Base-by-base conservation (phyloP, 1,140 invertebrate species). In the Penaeus chinensis region DNA sequence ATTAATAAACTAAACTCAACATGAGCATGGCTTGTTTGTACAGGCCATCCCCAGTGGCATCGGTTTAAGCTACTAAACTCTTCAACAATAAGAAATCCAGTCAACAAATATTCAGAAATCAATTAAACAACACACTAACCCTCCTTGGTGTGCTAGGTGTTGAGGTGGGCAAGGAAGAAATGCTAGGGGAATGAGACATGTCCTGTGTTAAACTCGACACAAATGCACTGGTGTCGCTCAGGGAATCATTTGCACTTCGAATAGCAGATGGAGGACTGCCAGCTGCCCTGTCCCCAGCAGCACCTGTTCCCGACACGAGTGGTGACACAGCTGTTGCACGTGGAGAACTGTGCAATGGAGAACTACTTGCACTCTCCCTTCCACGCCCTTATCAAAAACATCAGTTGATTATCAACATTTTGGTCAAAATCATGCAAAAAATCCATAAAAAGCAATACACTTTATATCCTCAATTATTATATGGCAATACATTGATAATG, bases 191-290 rank as follows among this genome's bases (percentile, higher is more conserved):
- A 16, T 94, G 94, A 54, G 94, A 94, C 77, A 94, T 91, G 92
- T 95, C 94, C 89, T 93, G 91, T 22, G 94, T 94, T 81, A 95
- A 91, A 90, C 94, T 94, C 91, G 94, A 94, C 10, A 95, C 93
- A 89, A 95, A 92, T 84, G 94, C 95, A 92, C 94, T 95, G 54
- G 95, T 95, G 90, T 95, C 95, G 89, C 94, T 95, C 90, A 94
- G 94, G 22, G 94, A 89, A 32, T 86, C 89, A 81, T 89, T 89
- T 60, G 80, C 89, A 85, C 87, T 88, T 54, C 87, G 77, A 74
- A 87, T 66, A 20, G 85, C 87, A 24, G 87, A 88, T 42, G 87
- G 84, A 62, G 80, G 86, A 71, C 87, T 88, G 63, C 82, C 84
- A 13, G 78, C 84, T 63, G 78, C 82, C 24, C 82, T 81, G 16